These are phyloP conservation scores for Ctenodactylus gundi DNA, from an alignment of 2,113 vertebrate species.

Conservation along the genomic window DNA sequence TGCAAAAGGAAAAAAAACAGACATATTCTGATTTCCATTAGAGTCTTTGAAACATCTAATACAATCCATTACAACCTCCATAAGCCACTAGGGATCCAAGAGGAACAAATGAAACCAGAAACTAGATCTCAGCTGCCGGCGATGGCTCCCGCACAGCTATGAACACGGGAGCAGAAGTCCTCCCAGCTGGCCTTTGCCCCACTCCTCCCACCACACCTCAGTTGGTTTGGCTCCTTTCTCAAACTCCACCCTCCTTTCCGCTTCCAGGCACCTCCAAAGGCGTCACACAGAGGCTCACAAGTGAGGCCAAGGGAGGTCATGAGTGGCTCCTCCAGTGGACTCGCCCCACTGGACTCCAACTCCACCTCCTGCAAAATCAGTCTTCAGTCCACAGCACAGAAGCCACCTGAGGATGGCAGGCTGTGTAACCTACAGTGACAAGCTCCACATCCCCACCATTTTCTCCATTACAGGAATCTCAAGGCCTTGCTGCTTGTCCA, in stretches of 20 bases:
- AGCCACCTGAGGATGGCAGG: neutral
- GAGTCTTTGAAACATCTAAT: conserved; percentile 59
- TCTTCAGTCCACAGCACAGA: neutral
- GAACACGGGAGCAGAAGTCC: no score
- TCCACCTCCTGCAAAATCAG: neutral
- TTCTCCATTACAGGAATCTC: neutral
- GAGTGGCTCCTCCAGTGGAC: neutral
- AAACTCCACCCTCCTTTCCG: neutral
- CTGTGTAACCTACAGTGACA: neutral
- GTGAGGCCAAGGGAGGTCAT: neutral
- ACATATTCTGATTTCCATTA: conserved; percentile 67
- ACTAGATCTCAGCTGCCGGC: neutral
- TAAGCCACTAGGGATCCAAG: neutral
- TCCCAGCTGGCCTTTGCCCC: neutral
- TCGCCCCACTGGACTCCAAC: no score
- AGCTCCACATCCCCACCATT: accelerated
- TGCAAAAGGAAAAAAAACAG: conserved; percentile 55
- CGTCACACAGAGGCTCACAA: neutral
- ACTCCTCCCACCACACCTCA: neutral
- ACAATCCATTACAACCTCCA: conserved; percentile 39
- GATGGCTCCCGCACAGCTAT: no score
- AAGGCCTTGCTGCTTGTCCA: neutral
- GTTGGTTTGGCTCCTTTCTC: neutral
- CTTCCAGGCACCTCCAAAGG: neutral
- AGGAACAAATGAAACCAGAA: conserved; percentile 27